Evolutionary conservation across 2,888 invertebrate genomes (phyloP).

Genomic region (Ariolimax columbianus): DNA sequence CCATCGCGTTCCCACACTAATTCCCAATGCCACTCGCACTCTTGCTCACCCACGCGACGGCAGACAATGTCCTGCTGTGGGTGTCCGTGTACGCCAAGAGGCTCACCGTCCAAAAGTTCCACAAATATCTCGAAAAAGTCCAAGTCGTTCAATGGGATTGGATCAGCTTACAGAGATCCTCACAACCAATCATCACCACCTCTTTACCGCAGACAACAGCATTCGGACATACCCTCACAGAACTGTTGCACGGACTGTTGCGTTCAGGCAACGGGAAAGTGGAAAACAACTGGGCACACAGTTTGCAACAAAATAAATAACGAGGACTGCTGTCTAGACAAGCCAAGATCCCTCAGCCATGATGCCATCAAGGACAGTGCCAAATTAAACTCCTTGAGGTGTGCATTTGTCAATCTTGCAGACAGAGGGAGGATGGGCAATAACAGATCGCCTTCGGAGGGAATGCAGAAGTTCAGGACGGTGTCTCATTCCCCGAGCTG

Average conservation of each 20-base stretch:
- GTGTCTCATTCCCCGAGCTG: constrained; percentile 37
- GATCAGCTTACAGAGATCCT: background rate
- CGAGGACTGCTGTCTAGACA: background rate
- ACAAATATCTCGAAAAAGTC: constrained; percentile 25
- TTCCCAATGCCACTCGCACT: constrained; percentile 60
- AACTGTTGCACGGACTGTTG: too few species aligned
- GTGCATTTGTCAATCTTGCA: background rate
- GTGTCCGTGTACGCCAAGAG: constrained; percentile 60
- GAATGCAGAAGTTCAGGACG: background rate
- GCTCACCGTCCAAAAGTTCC: constrained; percentile 38
- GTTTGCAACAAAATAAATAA: constrained; percentile 5
- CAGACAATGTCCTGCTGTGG: constrained; percentile 54
- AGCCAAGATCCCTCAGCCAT: constrained; percentile 29
- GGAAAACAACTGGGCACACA: background rate
- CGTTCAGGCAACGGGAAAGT: background rate
- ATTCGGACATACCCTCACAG: background rate
- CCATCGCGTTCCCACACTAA: constrained; percentile 55
- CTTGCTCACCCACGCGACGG: constrained; percentile 54
- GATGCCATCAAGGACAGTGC: background rate
- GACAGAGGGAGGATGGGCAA: background rate
- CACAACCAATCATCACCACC: constrained; percentile 10
- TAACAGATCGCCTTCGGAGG: background rate
- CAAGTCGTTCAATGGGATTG: constrained; percentile 21
- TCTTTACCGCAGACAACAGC: background rate
- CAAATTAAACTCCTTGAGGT: background rate